Percentiles rank a stretch among this genome's conserved stretches.
These are phyloP conservation scores for Mystacides longicornis DNA, from an alignment of 2,888 invertebrate genomes.

Conservation along the genomic window DNA sequence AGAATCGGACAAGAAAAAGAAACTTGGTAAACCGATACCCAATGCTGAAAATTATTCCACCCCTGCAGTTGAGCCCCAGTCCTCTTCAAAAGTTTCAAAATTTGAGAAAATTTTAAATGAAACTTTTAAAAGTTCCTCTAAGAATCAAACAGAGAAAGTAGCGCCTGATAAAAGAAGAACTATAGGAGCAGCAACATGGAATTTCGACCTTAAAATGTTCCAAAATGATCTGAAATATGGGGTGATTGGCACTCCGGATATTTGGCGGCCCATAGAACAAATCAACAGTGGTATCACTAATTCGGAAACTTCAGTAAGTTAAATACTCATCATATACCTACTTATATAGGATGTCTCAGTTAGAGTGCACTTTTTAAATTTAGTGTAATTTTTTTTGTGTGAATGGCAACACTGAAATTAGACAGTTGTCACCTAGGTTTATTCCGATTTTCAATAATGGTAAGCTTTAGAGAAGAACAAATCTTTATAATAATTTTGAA, in stretches of 20 bases:
- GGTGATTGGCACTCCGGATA: constrained; percentile 58
- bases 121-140: constrained; percentile 39
- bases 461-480: too few species aligned
- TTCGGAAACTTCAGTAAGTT: constrained; percentile 47
- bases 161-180: constrained; percentile 55
- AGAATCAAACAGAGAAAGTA: constrained; percentile 1
- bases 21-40: background rate
- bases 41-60: constrained; percentile 29
- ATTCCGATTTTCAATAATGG: too few species aligned
- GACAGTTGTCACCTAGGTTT: too few species aligned
- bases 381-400: background rate
- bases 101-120: constrained; percentile 43
- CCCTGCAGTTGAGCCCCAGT: constrained; percentile 39
- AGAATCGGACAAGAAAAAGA: constrained; percentile 35
- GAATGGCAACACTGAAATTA: too few species aligned
- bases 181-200: constrained; percentile 61
- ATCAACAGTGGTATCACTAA: constrained; percentile 55
- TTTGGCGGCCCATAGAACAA: constrained; percentile 61
- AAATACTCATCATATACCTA: background rate
- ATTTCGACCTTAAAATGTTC: constrained; percentile 57
- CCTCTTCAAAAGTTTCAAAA: constrained; percentile 46
- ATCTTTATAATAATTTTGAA: too few species aligned
- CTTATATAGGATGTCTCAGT: background rate
- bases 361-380: background rate
- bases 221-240: constrained; percentile 53